These are phyloP conservation scores for Rhipidura dahli DNA, from an alignment of 2,113 vertebrate genomes.

Conservation along the genomic window DNA sequence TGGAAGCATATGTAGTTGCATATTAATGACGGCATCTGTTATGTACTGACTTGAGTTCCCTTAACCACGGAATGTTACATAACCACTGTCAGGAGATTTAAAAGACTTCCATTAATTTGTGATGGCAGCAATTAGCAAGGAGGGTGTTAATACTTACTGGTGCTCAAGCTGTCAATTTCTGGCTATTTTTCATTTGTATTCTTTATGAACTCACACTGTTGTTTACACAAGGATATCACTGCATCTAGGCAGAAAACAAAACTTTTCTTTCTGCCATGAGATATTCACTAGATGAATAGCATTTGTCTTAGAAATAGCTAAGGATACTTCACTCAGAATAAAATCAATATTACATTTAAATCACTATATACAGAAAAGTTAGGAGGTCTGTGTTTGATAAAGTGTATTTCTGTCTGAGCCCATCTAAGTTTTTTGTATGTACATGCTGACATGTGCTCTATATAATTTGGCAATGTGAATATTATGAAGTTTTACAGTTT, in stretches of 20 bases:
- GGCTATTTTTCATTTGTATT: slow-evolving; percentile 36
- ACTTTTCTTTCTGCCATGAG: neutral
- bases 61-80: slow-evolving; percentile 59
- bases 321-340: neutral
- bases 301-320: neutral
- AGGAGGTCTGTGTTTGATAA: neutral
- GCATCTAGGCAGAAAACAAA: neutral
- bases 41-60: slow-evolving; percentile 58
- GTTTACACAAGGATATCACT: slow-evolving; percentile 11
- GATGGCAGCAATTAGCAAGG: slow-evolving; percentile 75
- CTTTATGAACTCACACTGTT: slow-evolving; percentile 24
- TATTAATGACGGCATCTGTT: slow-evolving; percentile 78
- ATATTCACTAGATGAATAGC: neutral
- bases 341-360: neutral
- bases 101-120: slow-evolving; percentile 74
- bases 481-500: neutral
- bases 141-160: slow-evolving; percentile 55
- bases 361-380: neutral
- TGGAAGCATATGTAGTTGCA: slow-evolving; percentile 69
- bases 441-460: neutral
- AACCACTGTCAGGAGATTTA: slow-evolving; percentile 72
- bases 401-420: neutral
- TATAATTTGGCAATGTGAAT: neutral
- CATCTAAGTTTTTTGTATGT: neutral
- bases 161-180: slow-evolving; percentile 66